Conservation (phyloP, 2,797 vertebrate species). For the Muscicapa comitata region DNA sequence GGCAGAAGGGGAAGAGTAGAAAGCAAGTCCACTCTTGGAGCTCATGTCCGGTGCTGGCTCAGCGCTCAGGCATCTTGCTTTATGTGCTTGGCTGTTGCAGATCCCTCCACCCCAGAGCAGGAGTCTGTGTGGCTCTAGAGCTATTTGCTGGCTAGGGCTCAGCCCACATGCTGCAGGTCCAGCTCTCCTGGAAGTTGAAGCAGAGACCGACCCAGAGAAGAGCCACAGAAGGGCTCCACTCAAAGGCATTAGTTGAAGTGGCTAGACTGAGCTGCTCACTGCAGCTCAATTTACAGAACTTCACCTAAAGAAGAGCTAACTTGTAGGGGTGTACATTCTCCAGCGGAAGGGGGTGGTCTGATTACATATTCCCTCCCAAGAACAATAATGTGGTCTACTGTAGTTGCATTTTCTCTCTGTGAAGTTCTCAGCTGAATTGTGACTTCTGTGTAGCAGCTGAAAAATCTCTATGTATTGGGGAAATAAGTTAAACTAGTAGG, state of each 20-base stretch:
- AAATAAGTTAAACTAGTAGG: neutral
- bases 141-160: neutral
- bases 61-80: neutral
- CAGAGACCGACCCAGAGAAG: neutral
- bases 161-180: neutral
- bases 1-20: neutral
- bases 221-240: neutral
- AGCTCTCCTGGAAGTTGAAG: neutral
- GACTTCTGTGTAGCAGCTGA: neutral
- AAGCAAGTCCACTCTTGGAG: neutral
- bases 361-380: neutral
- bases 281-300: neutral
- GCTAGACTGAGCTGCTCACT: neutral
- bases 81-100: neutral
- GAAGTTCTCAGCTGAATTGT: neutral
- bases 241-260: neutral
- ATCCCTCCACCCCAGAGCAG: neutral
- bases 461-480: neutral
- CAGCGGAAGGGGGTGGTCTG: rapidly evolving
- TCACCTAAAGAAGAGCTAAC: neutral
- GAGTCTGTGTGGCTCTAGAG: neutral
- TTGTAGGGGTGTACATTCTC: rapidly evolving
- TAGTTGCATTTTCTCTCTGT: neutral
- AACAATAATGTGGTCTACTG: neutral
- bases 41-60: neutral